Evolutionary conservation across 2,888 invertebrate species (phyloP).

Genomic region (Dryadula phaetusa): DNA sequence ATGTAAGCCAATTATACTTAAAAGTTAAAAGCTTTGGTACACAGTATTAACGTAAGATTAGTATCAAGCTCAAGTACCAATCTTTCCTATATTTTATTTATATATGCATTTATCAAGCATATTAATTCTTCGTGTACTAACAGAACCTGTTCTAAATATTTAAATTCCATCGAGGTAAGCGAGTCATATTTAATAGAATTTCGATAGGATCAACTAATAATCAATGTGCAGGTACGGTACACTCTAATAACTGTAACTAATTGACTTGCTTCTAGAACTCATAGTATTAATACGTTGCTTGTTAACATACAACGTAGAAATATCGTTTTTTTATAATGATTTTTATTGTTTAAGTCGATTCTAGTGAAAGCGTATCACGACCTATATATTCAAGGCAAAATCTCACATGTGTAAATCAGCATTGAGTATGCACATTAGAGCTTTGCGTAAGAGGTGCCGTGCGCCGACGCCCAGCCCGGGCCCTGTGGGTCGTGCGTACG

Average conservation of each 20-base stretch:
- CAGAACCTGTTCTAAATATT: neutral
- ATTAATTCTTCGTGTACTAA: neutral
- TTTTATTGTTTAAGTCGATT: constrained; percentile 32
- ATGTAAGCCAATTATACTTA: neutral
- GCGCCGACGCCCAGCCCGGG: constrained; percentile 57
- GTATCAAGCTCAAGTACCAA: neutral
- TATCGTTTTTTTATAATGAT: neutral
- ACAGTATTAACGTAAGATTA: too few species aligned
- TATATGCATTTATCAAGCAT: neutral
- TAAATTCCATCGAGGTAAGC: constrained; percentile 2
- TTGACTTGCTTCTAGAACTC: neutral
- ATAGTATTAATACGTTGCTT: neutral
- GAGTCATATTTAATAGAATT: neutral
- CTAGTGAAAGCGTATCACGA: constrained; percentile 41
- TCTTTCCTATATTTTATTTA: neutral
- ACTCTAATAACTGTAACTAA: neutral
- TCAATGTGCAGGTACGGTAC: neutral
- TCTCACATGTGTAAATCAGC: constrained; percentile 55
- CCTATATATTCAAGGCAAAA: constrained; percentile 45
- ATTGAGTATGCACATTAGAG: constrained; percentile 51
- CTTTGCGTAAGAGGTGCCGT: constrained; percentile 57
- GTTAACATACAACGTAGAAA: neutral
- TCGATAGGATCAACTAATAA: neutral
- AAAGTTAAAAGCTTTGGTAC: too few species aligned
- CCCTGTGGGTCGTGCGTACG: constrained; percentile 47